A percentile compares a stretch with the other conserved stretches of the same genome.
Conservation (phyloP, 2,113 vertebrate species). For the Cavia porcellus region DNA sequence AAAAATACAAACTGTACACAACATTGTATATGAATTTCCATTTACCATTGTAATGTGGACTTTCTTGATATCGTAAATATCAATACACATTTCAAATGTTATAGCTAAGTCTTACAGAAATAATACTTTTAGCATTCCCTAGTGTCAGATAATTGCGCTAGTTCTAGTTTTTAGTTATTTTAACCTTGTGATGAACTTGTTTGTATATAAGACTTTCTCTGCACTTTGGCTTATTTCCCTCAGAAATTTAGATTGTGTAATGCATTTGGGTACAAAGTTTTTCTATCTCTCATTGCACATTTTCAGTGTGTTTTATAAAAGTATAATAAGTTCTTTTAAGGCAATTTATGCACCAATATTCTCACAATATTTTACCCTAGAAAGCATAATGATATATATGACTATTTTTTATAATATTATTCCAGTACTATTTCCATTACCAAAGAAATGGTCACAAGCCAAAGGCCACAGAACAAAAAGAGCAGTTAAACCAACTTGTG, state of each 20-base stretch:
- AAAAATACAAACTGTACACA: neutral
- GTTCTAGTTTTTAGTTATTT: conserved; percentile 34
- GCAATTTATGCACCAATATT: conserved; percentile 6
- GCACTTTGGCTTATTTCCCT: conserved; percentile 3
- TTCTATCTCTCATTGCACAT: neutral
- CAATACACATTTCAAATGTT: neutral
- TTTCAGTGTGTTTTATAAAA: conserved; percentile 50
- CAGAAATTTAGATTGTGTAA: neutral
- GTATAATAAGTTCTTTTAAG: neutral
- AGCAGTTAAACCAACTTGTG: neutral
- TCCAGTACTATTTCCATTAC: conserved; percentile 12
- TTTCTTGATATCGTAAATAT: conserved; percentile 35
- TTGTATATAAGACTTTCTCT: conserved; percentile 1
- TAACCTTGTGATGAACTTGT: neutral
- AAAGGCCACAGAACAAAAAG: conserved; percentile 18
- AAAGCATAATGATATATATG: neutral
- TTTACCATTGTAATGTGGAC: neutral
- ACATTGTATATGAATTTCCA: neutral
- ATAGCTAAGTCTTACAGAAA: neutral
- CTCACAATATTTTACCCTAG: conserved; percentile 6
- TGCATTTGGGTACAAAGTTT: conserved; percentile 19
- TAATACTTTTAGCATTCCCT: conserved; percentile 34
- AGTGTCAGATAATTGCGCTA: neutral
- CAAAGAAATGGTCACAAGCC: neutral
- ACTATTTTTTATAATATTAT: neutral